Evolutionary conservation across 2,797 vertebrate species (phyloP).

Genomic region (Sebastes baramenuke): DNA sequence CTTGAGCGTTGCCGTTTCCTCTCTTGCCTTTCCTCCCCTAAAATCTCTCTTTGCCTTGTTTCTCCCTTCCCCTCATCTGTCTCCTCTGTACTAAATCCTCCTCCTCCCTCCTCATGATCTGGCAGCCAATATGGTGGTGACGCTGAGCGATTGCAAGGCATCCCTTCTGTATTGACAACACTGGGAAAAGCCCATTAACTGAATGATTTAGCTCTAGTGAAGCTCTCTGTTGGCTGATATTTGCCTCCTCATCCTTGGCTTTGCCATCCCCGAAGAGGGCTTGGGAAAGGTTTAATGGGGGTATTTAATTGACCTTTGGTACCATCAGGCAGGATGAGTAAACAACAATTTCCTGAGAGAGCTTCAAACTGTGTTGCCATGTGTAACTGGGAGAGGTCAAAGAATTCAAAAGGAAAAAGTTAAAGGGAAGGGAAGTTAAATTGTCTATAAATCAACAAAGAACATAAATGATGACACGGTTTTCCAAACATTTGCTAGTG

Average conservation of each 20-base stretch:
- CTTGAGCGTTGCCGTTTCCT: slow-evolving; percentile 1
- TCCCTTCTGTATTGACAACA: slow-evolving; percentile 42
- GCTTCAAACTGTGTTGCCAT: slow-evolving; percentile 1
- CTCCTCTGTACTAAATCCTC: slow-evolving; percentile 6
- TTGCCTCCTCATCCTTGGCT: slow-evolving; percentile 33
- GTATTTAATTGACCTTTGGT: slow-evolving; percentile 47
- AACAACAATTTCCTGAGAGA: slow-evolving; percentile 20
- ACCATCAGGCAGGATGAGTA: slow-evolving; percentile 16
- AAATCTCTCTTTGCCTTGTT: slow-evolving; percentile 7
- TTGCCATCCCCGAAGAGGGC: slow-evolving; percentile 12
- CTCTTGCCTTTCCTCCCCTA: background rate
- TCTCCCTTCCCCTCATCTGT: slow-evolving; percentile 11
- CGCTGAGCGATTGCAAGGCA: slow-evolving; percentile 50
- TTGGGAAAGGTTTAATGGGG: slow-evolving; percentile 6
- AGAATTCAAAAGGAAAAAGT: background rate
- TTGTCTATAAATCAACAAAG: slow-evolving; percentile 7
- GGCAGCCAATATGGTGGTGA: slow-evolving; percentile 51
- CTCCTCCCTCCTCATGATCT: slow-evolving; percentile 3
- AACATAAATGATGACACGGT: background rate
- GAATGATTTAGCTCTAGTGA: slow-evolving; percentile 45
- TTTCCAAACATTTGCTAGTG: background rate
- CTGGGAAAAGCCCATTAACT: slow-evolving; percentile 53
- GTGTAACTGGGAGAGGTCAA: slow-evolving; percentile 2
- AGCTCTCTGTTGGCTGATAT: slow-evolving; percentile 35
- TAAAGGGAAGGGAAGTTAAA: background rate